Conservation (phyloP, 1,140 invertebrate species). For the Brachionus koreanus region DNA sequence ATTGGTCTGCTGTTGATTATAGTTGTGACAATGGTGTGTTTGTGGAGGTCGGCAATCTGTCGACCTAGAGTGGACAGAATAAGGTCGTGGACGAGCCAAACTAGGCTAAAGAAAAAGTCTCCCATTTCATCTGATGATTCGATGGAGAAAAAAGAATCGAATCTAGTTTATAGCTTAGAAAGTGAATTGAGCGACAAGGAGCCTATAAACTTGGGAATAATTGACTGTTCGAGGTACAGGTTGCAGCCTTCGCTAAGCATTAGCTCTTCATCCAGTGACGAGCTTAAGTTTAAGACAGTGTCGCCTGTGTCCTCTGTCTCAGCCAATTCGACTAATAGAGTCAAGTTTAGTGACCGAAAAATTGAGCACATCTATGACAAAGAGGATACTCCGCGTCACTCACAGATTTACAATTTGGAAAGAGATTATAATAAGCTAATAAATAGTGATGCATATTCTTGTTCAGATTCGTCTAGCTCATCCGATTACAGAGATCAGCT, state of each 20-base stretch:
- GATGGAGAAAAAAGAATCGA: not conserved
- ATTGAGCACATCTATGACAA: constrained; percentile 33
- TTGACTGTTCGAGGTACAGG: not conserved
- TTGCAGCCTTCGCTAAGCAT: not conserved
- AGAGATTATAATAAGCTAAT: not conserved
- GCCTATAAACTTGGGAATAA: not conserved
- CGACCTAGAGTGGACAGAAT: not conserved
- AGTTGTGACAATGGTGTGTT: not conserved
- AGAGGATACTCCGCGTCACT: not conserved
- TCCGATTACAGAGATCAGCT: not conserved
- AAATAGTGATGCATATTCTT: not conserved
- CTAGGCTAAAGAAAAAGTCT: not conserved
- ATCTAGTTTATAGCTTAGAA: not conserved
- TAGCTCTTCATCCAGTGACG: not conserved
- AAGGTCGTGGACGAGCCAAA: not conserved
- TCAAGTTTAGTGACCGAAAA: constrained; percentile 37
- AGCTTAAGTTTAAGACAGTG: not conserved
- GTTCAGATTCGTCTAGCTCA: not conserved
- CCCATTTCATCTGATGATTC: not conserved
- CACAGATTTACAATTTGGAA: not conserved
- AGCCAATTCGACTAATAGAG: not conserved
- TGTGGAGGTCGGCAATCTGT: constrained; percentile 9
- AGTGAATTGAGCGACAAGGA: not conserved
- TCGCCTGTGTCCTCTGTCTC: not conserved
- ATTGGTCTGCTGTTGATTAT: not conserved